Percentiles rank a stretch among this genome's conserved stretches.
phyloP scores from a whole-genome alignment of 2,797 vertebrate species.

The Mormyrus proboscirostris region DNA sequence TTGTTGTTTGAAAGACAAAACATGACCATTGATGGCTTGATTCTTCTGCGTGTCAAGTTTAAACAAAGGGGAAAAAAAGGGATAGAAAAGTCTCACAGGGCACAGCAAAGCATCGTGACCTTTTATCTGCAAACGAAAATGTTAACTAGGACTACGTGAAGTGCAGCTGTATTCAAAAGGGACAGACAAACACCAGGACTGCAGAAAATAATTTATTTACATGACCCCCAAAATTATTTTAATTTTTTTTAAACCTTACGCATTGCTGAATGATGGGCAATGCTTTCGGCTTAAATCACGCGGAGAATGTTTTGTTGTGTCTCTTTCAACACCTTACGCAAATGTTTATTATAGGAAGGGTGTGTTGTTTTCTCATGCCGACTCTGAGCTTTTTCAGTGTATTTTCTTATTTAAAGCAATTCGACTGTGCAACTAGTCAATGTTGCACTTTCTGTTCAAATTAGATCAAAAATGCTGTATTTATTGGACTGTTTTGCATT shows the following conservation, averaged over 20 bases:
- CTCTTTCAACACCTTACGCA: constrained; percentile 57
- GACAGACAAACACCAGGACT: constrained; percentile 2
- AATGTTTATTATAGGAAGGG: constrained; percentile 41
- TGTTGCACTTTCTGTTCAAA: constrained; percentile 77
- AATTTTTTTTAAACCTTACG: background rate
- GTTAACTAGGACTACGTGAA: background rate
- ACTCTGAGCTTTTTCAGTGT: constrained; percentile 54
- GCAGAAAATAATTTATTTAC: constrained; percentile 15
- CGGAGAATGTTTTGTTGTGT: constrained; percentile 54
- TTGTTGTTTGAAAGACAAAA: constrained; percentile 10
- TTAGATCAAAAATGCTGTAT: constrained; percentile 83
- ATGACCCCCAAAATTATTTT: constrained; percentile 11
- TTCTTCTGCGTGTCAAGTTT: background rate
- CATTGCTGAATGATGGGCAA: constrained; percentile 29
- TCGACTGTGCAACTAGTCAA: constrained; percentile 70
- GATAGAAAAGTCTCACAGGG: background rate
- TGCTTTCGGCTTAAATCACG: constrained; percentile 54
- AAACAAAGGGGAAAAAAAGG: background rate
- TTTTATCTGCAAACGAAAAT: background rate
- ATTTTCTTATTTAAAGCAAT: constrained; percentile 82
- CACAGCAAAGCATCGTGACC: background rate
- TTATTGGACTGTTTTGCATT: constrained; percentile 83
- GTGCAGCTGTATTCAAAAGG: background rate
- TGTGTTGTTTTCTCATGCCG: constrained; percentile 62
- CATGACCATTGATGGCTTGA: background rate